phyloP scores from a whole-genome alignment of 2,797 vertebrate genomes.

The Chaenodraco wilsoni region DNA sequence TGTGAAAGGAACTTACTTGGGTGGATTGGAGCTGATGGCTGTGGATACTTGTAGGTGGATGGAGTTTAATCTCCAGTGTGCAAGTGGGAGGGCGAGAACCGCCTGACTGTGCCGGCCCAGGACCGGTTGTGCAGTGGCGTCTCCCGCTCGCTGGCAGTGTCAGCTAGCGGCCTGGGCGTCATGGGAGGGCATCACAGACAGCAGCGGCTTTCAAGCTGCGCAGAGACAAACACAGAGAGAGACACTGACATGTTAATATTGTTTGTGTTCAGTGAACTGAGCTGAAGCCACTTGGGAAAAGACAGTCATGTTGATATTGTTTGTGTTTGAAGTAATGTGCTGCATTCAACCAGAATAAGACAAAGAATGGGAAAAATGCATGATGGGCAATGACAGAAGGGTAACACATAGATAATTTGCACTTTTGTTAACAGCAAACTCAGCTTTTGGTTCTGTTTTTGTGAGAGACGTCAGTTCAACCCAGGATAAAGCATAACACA shows the following conservation, averaged over 20 bases:
- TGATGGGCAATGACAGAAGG: conserved; percentile 34
- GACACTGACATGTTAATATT: conserved; percentile 50
- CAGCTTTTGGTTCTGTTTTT: conserved; percentile 22
- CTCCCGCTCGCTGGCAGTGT: conserved; percentile 80
- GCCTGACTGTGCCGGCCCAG: conserved; percentile 58
- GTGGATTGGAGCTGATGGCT: conserved; percentile 50
- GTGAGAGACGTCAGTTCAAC: conserved; percentile 30
- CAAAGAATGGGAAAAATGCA: conserved; percentile 20
- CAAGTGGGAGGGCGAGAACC: conserved; percentile 58
- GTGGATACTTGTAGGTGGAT: conserved; percentile 50
- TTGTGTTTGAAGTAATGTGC: conserved; percentile 37
- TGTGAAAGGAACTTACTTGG: conserved; percentile 45
- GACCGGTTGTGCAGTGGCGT: conserved; percentile 74
- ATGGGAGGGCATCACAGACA: conserved; percentile 82
- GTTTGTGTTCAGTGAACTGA: conserved; percentile 35
- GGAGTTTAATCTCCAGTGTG: conserved; percentile 67
- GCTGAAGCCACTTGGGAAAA: conserved; percentile 33
- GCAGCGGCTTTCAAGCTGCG: conserved; percentile 64
- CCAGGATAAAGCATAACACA: conserved; percentile 5
- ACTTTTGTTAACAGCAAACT: conserved; percentile 30
- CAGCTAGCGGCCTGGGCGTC: conserved; percentile 80
- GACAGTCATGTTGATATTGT: conserved; percentile 45
- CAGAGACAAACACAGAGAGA: conserved; percentile 36
- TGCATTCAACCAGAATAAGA: conserved; percentile 30
- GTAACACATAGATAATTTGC: conserved; percentile 22